phyloP scores from a whole-genome alignment of 2,888 invertebrate species.

The Selenia dentaria region DNA sequence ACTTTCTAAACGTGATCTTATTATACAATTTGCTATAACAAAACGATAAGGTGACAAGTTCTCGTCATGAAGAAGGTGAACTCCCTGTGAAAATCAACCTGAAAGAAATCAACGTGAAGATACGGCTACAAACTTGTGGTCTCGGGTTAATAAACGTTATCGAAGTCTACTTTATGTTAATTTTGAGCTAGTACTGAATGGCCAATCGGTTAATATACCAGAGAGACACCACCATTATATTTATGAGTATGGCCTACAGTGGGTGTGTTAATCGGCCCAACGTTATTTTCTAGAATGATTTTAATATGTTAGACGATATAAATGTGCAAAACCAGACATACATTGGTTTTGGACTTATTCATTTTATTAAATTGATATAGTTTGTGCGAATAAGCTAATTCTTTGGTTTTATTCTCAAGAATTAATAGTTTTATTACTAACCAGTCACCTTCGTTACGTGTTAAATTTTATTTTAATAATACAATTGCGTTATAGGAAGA shows the following conservation, averaged over 20 bases:
- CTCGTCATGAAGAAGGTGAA: constrained; percentile 19
- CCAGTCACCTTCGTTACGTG: constrained; percentile 68
- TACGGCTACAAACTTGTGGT: constrained; percentile 78
- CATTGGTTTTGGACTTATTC: constrained; percentile 58
- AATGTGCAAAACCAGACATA: constrained; percentile 65
- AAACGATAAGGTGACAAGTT: constrained; percentile 31
- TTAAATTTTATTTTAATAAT: constrained; percentile 31
- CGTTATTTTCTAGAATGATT: constrained; percentile 45
- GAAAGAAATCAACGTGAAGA: constrained; percentile 68
- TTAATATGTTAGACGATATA: constrained; percentile 34
- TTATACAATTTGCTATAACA: constrained; percentile 30
- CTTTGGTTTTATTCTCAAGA: constrained; percentile 11
- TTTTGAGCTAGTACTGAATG: constrained; percentile 68
- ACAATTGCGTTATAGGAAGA: not conserved
- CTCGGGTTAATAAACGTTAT: constrained; percentile 80
- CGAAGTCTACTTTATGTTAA: constrained; percentile 75
- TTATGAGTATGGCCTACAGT: constrained; percentile 55
- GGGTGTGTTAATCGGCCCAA: constrained; percentile 70
- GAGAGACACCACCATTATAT: constrained; percentile 66
- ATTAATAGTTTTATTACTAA: constrained; percentile 45
- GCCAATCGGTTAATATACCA: constrained; percentile 75
- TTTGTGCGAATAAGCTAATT: constrained; percentile 22
- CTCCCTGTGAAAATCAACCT: constrained; percentile 59
- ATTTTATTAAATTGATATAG: constrained; percentile 32
- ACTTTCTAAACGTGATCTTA: constrained; percentile 18